Base-by-base conservation (phyloP, 1,140 invertebrate genomes). In the Philopotamus ludificatus region DNA sequence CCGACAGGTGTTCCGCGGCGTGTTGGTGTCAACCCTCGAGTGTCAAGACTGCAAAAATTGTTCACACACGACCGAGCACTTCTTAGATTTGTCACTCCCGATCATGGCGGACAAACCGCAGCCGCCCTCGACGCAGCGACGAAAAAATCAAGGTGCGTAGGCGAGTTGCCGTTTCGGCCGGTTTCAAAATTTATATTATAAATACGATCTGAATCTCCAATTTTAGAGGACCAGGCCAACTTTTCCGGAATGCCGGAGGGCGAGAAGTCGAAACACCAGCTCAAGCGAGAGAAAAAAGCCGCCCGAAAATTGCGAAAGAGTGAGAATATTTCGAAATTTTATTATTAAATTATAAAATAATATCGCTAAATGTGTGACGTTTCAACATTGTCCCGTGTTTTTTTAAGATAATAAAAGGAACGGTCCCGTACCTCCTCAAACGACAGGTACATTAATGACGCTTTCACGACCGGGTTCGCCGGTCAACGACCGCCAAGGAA, bases 81-180 rank as follows among this genome's bases (percentile, higher is more conserved):
- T 99, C 76, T 81, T 98, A 53, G 96, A 99, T 81, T 82, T 99
- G 54, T 97, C 94, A 67, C 76, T 99, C 54, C 94, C 96, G 0
- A 87, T 98, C 7, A 87, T 85, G 41, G 86, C 83, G 7, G 86
- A 88, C 44, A 87, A 90, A 70, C 85, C 87, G 2, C 84, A 88
- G 61, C 86, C 88, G 1, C 86, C 86, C 76, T 69, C 86, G 76
- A 28, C 78, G 73, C 71, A 77, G 72, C 64, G 81, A 64, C 72
- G 83, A 75, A 78, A 81, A 75, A 76, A 42, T 2, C 68, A 78
- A 49, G 79, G 79, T 80, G 63, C 28, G 62, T 23, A 49, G n/a
- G n/a, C n/a, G n/a, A n/a, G n/a, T n/a, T 28, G 15, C 15, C n/a
- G 45, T n/a, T 15, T 20, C 16, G 20, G 16, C 25, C 18, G 2